phyloP scores from a whole-genome alignment of 2,797 vertebrate genomes.

The Mareca strepera region DNA sequence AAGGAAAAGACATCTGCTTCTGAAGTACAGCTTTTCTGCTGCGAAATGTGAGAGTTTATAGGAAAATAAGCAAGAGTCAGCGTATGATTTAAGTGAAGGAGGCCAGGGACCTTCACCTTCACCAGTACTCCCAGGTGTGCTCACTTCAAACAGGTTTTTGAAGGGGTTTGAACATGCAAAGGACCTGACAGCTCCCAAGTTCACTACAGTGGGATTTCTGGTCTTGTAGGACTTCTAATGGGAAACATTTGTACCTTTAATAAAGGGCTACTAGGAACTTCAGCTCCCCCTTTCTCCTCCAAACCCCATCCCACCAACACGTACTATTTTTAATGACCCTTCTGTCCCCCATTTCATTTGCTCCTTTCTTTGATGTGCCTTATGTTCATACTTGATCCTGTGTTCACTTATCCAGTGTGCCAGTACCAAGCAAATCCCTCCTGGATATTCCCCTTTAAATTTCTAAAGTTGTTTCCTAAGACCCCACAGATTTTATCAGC shows the following conservation, averaged over 20 bases:
- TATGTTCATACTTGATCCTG: background rate
- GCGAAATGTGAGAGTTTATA: background rate
- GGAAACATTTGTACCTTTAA: background rate
- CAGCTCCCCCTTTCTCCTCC: background rate
- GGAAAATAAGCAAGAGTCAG: background rate
- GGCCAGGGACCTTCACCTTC: background rate
- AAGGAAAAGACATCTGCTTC: background rate
- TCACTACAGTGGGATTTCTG: background rate
- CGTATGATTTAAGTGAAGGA: background rate
- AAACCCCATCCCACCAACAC: too few relatives aligned
- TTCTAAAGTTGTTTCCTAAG: background rate
- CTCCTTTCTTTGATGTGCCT: background rate
- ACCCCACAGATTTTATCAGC: too few relatives aligned
- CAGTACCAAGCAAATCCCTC: background rate
- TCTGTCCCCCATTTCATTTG: background rate
- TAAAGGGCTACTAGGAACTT: background rate
- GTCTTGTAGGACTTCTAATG: background rate
- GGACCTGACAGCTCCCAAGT: background rate
- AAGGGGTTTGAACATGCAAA: background rate
- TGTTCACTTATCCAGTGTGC: background rate
- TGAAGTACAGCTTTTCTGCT: too few relatives aligned
- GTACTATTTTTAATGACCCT: background rate
- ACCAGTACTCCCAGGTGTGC: background rate
- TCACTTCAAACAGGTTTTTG: background rate
- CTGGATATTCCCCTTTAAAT: background rate